Base-by-base conservation (phyloP, 2,797 vertebrate species). In the Molossus molossus region DNA sequence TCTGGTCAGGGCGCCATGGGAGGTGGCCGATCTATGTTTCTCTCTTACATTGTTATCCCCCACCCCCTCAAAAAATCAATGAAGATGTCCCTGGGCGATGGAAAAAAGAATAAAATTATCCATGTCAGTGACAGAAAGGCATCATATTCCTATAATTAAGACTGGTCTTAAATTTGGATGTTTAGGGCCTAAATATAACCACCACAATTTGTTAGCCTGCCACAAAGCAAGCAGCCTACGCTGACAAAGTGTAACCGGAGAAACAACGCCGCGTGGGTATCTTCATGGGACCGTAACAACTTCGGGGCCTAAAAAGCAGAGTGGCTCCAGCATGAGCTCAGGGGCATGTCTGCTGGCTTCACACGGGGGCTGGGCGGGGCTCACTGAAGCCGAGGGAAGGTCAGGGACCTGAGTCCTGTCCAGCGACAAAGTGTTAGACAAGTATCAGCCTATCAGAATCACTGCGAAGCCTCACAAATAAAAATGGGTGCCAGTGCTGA, bases 321-420 rank as follows among this genome's bases (percentile, higher is more conserved):
- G 15, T 50, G 9, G 62, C 55, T 70, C 64, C 17, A 55, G n/a
- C 10, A 0, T 1, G 72, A 53, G 65, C 53, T 88, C 65, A 17
- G 58, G 8, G 7, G 50, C 4, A 1, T 5, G 50, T 7, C 65
- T 13, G 6, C 57, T 72, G 14, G 55, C 33, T n/a, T 85, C 58
- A 29, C 7, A 1, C 0, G 0, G 69, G 62, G 11, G 29, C 12
- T 18, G 2, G 15, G 15, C 1, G 8, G 12, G 29, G 18, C 48
- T 67, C 45, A 45, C 6, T 6, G 18, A 23, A 23, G n/a, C 37
- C 8, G 72, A 33, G 11, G 37, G 33, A n/a, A 6, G 29, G 17
- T 55, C 23, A 70, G 27, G 48, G 20, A 69, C 57, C 27, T 5
- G 33, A 55, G 81, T 29, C 75, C n/a, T 55, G 69, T 11, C 21